Evolutionary conservation across 2,797 vertebrate genomes (phyloP).

Genomic region (Anniella stebbinsi): DNA sequence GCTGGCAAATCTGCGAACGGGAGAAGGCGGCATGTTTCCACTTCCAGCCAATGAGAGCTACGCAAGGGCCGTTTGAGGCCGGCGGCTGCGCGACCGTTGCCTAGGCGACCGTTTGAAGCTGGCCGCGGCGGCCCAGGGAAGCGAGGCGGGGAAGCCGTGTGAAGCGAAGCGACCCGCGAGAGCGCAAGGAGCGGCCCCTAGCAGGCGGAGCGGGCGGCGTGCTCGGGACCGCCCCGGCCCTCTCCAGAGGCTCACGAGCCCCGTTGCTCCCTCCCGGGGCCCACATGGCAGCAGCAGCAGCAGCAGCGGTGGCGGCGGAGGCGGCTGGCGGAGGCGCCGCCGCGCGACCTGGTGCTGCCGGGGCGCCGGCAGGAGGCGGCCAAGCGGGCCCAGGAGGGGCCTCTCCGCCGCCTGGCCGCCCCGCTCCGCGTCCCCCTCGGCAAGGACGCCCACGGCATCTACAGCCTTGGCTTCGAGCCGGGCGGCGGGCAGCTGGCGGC

Average conservation of each 20-base stretch:
- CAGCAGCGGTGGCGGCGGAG: too few relatives aligned
- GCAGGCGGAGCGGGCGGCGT: too few relatives aligned
- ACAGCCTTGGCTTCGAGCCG: slow-evolving; percentile 15
- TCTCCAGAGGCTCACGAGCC: too few relatives aligned
- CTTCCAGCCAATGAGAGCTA: background rate
- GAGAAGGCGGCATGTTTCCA: too few relatives aligned
- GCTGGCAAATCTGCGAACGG: background rate
- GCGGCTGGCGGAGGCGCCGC: slow-evolving; percentile 5
- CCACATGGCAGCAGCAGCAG: too few relatives aligned
- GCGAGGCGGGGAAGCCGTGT: background rate
- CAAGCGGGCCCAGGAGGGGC: too few relatives aligned
- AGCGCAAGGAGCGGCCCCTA: too few relatives aligned
- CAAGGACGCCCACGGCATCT: slow-evolving; percentile 17
- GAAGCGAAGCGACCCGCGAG: too few relatives aligned
- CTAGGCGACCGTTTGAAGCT: background rate
- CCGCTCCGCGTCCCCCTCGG: background rate
- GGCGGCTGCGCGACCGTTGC: background rate
- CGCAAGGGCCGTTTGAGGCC: too few relatives aligned
- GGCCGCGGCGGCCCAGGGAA: background rate
- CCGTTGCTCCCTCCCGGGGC: too few relatives aligned
- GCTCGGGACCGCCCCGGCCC: background rate
- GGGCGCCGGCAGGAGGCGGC: background rate
- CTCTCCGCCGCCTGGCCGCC: background rate
- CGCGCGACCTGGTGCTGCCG: background rate
- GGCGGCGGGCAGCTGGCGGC: background rate